phyloP scores from a whole-genome alignment of 30 jellyfish, hydroid and myxozoan species.

The Nemopilema nomurai region DNA sequence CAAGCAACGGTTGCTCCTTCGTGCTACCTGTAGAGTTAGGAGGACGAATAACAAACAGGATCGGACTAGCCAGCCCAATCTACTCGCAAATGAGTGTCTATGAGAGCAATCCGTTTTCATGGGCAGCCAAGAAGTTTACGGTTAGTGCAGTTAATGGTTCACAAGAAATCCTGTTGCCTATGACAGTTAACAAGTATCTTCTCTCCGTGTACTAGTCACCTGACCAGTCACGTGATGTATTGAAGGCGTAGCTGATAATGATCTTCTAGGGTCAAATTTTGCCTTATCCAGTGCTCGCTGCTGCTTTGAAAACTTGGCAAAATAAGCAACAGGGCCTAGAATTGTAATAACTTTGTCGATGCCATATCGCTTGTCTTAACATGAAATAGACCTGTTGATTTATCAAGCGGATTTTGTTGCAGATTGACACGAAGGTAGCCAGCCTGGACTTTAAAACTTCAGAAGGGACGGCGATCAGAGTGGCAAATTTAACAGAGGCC shows the following conservation, averaged over 20 bases:
- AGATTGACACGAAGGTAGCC: slow-evolving; percentile 51
- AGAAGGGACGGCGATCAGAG: slow-evolving; percentile 14
- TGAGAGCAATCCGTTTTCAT: slow-evolving; percentile 32
- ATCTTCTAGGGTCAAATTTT: too few species aligned
- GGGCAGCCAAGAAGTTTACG: slow-evolving; percentile 5
- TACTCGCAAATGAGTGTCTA: slow-evolving; percentile 30
- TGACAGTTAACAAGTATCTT: too few species aligned
- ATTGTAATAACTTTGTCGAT: too few species aligned
- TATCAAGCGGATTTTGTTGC: not conserved
- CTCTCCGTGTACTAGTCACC: too few species aligned
- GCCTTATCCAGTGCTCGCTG: too few species aligned
- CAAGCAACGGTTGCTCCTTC: slow-evolving; percentile 42
- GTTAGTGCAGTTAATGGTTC: slow-evolving; percentile 1
- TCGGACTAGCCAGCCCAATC: not conserved
- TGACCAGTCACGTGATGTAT: too few species aligned
- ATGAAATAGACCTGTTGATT: too few species aligned
- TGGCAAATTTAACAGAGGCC: slow-evolving; percentile 33
- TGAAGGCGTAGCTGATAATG: too few species aligned
- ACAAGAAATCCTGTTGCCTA: too few species aligned
- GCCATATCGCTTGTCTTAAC: not conserved
- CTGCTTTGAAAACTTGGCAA: too few species aligned
- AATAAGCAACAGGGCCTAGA: too few species aligned
- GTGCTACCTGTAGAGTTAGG: slow-evolving; percentile 12
- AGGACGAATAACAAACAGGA: not conserved
- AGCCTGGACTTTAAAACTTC: slow-evolving; percentile 27